Base-by-base conservation (phyloP, 2,888 invertebrate species). In the Meganola albula region DNA sequence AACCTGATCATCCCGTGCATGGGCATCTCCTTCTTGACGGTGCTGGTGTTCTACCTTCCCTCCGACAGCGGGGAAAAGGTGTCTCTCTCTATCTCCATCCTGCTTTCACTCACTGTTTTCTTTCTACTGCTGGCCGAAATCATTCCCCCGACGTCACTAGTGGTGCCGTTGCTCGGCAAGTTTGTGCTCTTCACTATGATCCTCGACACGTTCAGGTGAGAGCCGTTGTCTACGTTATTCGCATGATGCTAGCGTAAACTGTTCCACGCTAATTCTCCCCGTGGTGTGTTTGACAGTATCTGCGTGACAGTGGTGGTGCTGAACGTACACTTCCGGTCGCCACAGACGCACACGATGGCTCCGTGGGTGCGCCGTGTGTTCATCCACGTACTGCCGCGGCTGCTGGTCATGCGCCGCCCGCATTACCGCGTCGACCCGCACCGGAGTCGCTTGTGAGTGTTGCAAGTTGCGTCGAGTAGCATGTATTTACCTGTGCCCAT, bases 61-160 rank as follows among this genome's bases (percentile, higher is more conserved):
- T 97, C 97, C 48, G 98, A 98, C 88, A 95, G 95, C 78, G 98
- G 98, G 62, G 98, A 98, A 88, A 98, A 98, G 20, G 98, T 99
- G 83, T 97, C 97, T 76, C 91, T 99, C 74, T 97, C 97, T 66
- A 96, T 97, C 84, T 96, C 95, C 69, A 97, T 97, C 84, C 89
- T 97, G 73, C 92, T 97, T 77, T 96, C 96, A 71, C 90, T 97
- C 78, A 97, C 96, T 78, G 96, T 97, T 90, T 97, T 97, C 92
- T 97, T 97, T 91, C 89, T 97, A 82, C 91, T 97, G 78, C 95
- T 84, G 48, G 84, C 84, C 24, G 84, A 84, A 67, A 84, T 84
- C 56, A 84, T 84, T 53, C 84, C 84, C 60, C 96, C 96, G 57
- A 97, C 97, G 34, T 96, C 96, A 57, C 90, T 97, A 64, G 96